Evolutionary conservation across 2,113 vertebrate species (phyloP).

Genomic region (Otolemur garnettii): DNA sequence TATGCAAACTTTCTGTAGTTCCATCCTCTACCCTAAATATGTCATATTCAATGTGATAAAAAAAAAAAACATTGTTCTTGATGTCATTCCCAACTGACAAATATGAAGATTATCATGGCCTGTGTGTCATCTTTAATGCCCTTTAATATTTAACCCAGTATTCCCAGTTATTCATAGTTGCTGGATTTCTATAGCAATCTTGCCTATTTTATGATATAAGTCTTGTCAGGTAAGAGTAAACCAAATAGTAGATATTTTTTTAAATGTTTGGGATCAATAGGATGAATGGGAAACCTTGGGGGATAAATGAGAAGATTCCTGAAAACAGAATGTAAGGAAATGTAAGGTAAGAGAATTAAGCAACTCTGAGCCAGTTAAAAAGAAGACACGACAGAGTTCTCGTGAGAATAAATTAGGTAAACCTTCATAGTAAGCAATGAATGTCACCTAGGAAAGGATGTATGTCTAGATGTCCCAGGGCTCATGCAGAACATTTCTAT

Average conservation of each 20-base stretch:
- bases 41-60: background rate
- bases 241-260: background rate
- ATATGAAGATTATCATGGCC: background rate
- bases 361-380: background rate
- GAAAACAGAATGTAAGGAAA: background rate
- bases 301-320: background rate
- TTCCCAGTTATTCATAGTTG: background rate
- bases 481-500: background rate
- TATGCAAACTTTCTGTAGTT: background rate
- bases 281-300: background rate
- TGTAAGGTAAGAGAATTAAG: background rate
- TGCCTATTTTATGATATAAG: background rate
- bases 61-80: background rate
- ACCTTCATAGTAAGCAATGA: background rate
- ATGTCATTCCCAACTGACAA: background rate
- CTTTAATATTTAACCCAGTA: background rate
- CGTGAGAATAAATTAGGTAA: background rate
- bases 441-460: fast-evolving
- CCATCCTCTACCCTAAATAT: background rate
- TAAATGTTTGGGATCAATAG: background rate
- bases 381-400: background rate
- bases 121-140: background rate
- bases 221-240: background rate
- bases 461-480: no score
- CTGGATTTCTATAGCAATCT: background rate